Base-by-base conservation (phyloP, 2,888 invertebrate species). In the Unio pictorum region DNA sequence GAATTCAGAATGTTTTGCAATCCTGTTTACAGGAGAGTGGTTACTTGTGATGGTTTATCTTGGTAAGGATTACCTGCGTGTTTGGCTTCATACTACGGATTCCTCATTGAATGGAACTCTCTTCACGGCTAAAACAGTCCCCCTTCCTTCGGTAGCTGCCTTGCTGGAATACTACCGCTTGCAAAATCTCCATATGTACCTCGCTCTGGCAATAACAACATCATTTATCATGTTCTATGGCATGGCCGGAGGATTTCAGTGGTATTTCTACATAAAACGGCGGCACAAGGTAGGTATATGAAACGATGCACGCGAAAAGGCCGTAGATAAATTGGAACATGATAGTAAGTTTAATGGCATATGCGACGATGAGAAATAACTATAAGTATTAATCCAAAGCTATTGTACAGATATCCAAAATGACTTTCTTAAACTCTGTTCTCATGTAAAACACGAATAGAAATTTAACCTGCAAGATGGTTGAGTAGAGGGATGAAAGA, bases 231-330 rank as follows among this genome's bases (percentile, higher is more conserved):
- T 93, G 68, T 94, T 93, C 87, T 93, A 94, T 81, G 76, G 90
- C 0, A 88, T 94, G 20, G 94, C 94, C 70, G 94, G 94, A 71
- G 94, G 58, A 64, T 78, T 80, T 23, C 91, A 94, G 94, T 94
- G 94, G 86, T 94, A 93, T 89, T 94, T 94, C 88, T 91, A 94
- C 28, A 45, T 45, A 11, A 45, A 15, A 45, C 1, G 45, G 45
- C 11, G 45, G 15, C 11, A 45, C 45, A 45, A 3, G 45, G 45
- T 45, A 11, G 45, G 45, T 45, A 11, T 11, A 45, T 11, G 45
- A 11, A 61, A 45, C 54, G 26, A 45, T 45, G 66, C 30, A 59
- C 17, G 61, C 17, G 54, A 60, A 60, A 59, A 60, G 28, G 60
- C 28, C 2, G 11, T 45, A 45, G 11, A 7, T 7, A 45, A 45